Conservation (phyloP, 2,113 vertebrate species). For the Elachura formosa region DNA sequence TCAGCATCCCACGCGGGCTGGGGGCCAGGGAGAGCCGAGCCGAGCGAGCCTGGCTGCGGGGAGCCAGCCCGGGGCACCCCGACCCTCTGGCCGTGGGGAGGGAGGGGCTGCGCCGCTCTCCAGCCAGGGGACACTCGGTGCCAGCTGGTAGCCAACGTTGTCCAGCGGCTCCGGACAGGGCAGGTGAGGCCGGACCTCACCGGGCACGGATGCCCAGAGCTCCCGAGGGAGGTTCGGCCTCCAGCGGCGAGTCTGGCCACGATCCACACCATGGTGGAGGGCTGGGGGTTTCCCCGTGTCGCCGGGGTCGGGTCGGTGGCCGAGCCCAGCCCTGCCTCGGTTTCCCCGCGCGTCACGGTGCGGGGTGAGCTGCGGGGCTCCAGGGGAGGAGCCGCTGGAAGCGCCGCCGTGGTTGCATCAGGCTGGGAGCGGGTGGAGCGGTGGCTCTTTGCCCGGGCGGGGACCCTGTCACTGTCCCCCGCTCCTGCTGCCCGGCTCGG, state of each 20-base stretch:
- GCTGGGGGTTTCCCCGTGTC: accelerated
- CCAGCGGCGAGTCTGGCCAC: accelerated
- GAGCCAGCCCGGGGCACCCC: not conserved
- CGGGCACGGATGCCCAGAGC: not conserved
- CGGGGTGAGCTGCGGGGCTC: not conserved
- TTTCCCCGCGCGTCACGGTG: not conserved
- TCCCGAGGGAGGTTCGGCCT: not conserved
- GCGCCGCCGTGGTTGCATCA: not conserved
- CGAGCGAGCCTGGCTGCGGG: accelerated
- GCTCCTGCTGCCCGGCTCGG: not conserved
- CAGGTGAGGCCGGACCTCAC: not conserved
- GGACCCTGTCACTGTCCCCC: accelerated
- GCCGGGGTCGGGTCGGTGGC: accelerated
- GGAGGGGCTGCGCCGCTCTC: not conserved
- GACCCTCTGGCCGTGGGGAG: accelerated
- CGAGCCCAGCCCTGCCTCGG: accelerated
- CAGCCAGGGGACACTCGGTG: not conserved
- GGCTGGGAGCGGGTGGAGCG: not conserved
- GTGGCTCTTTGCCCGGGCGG: not conserved
- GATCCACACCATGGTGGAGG: accelerated
- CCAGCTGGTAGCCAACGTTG: not conserved
- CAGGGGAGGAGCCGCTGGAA: slow-evolving; percentile 11
- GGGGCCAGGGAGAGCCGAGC: not conserved
- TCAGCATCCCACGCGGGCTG: not conserved
- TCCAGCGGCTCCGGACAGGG: accelerated